Evolutionary conservation across 2,113 vertebrate genomes (phyloP).

Genomic region (Piaya cayana): DNA sequence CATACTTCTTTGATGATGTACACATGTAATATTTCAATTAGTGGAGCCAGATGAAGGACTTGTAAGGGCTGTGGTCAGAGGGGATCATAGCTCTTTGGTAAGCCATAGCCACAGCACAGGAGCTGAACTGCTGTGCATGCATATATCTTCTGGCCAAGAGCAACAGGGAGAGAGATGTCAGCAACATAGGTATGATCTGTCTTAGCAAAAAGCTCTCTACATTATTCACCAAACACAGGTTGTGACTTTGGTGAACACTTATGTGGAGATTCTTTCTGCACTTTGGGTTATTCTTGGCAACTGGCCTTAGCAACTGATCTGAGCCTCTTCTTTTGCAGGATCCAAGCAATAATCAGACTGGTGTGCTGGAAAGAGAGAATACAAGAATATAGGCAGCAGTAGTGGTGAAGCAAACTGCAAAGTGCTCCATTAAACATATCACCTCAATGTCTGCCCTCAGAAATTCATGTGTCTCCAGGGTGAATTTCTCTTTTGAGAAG

Average conservation of each 20-base stretch:
- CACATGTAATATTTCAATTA: not conserved
- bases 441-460: not conserved
- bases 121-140: not conserved
- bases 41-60: not conserved
- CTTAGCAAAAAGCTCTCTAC: not conserved
- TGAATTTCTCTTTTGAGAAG: conserved; percentile 13
- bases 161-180: not conserved
- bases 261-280: not conserved
- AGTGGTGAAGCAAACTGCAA: not conserved
- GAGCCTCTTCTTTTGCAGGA: not conserved
- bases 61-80: not conserved
- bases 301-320: not conserved
- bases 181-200: not conserved
- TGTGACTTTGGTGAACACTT: not conserved
- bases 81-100: not conserved
- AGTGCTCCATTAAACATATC: not conserved
- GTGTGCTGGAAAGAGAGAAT: not conserved
- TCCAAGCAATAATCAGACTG: not conserved
- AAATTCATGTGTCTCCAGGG: not conserved
- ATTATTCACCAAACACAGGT: not conserved
- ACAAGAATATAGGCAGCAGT: not conserved
- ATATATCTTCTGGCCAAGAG: not conserved
- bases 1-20: not conserved
- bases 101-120: not conserved
- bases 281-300: not conserved